phyloP scores from a whole-genome alignment of 2,113 vertebrate species.

The Ariopsis seemanni region DNA sequence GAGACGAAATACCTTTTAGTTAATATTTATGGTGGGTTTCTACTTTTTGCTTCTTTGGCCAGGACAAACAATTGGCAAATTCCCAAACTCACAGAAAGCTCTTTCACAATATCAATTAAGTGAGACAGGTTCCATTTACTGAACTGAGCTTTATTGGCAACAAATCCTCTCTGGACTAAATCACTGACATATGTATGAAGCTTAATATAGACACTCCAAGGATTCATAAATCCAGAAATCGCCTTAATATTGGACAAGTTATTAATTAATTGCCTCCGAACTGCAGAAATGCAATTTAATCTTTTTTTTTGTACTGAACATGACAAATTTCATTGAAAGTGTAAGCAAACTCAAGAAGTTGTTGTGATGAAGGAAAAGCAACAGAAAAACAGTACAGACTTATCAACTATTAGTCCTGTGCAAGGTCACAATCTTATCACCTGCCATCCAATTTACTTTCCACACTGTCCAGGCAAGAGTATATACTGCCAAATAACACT shows the following conservation, averaged over 20 bases:
- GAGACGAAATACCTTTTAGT: background rate
- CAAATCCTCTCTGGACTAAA: background rate
- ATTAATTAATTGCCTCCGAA: background rate
- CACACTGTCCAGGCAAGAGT: background rate
- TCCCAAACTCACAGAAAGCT: background rate
- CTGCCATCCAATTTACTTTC: background rate
- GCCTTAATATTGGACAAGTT: background rate
- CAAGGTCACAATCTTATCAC: conserved; percentile 3
- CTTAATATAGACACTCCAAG: background rate
- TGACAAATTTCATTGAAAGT: background rate
- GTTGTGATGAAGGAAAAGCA: background rate
- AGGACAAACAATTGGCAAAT: background rate
- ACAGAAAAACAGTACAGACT: background rate
- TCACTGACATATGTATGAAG: background rate
- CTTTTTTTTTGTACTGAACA: background rate
- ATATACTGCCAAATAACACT: conserved; percentile 2
- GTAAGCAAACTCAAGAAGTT: background rate
- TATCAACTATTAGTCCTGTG: background rate
- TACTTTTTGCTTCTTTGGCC: background rate
- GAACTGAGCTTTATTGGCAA: background rate
- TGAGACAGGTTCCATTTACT: background rate
- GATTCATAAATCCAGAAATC: background rate
- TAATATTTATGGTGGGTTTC: background rate
- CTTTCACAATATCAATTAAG: background rate
- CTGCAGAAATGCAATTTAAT: background rate